Evolutionary conservation across 2,797 vertebrate species (phyloP).

Genomic region (Pangasius krempfi): DNA sequence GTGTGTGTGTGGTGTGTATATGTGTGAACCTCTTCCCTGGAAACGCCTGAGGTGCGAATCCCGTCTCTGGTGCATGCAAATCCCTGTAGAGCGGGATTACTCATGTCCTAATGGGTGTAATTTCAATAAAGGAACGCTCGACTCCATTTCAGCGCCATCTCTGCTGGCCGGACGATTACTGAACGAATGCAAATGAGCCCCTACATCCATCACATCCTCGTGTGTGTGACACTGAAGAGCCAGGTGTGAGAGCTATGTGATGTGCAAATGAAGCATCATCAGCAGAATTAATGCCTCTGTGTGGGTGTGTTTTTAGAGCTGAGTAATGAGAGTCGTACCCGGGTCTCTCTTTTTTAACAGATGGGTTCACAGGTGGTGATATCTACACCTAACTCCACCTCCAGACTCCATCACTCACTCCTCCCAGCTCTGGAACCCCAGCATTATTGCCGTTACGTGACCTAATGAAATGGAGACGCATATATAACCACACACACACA

Average conservation of each 20-base stretch:
- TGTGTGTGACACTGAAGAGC: slow-evolving; percentile 34
- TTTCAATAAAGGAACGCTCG: slow-evolving; percentile 39
- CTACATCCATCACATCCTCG: slow-evolving; percentile 32
- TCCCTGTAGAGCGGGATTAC: slow-evolving; percentile 41
- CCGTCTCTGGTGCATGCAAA: slow-evolving; percentile 36
- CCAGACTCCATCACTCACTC: not conserved
- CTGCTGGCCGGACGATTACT: slow-evolving; percentile 24
- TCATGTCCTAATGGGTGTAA: slow-evolving; percentile 38
- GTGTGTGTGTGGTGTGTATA: not conserved
- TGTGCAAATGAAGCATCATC: slow-evolving; percentile 47
- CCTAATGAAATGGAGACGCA: not conserved
- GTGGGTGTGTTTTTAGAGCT: slow-evolving; percentile 15
- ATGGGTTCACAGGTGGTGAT: slow-evolving; percentile 19
- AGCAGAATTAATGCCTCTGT: slow-evolving; percentile 42
- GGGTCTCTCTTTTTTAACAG: slow-evolving; percentile 11
- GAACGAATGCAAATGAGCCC: slow-evolving; percentile 48
- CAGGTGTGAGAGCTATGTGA: slow-evolving; percentile 47
- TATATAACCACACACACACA: slow-evolving; percentile 1
- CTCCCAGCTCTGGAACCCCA: not conserved
- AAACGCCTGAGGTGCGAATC: slow-evolving; percentile 25
- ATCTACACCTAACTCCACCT: slow-evolving; percentile 1
- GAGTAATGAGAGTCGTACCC: slow-evolving; percentile 36
- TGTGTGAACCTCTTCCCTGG: not conserved
- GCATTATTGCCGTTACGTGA: not conserved
- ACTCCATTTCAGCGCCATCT: slow-evolving; percentile 32